Base-by-base conservation (phyloP, 64 coral and sea anemone genomes). In the Pocillopora verrucosa region DNA sequence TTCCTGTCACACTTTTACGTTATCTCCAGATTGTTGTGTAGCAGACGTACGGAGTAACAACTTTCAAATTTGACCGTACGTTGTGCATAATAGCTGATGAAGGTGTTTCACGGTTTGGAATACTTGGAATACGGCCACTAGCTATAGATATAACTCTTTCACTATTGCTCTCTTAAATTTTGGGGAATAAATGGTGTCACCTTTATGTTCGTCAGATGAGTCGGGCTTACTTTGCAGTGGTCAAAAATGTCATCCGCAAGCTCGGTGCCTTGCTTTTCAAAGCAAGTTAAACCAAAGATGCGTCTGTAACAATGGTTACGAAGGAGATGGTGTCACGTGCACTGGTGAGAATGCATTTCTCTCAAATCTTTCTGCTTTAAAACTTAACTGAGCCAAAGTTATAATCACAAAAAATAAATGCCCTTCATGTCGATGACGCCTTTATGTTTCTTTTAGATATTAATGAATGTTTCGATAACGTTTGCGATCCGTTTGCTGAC, bases 291-390 rank as follows among this genome's bases (percentile, higher is more conserved):
- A 76, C 16, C 45, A n/a, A 5, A 79, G 68, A 25, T 92, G 90
- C 34, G 37, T 79, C 51, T 92, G 90, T 45, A 92, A 79, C 62
- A 76, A 65, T 60, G 90, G 90, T 87, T 92, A 79, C 75, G 60
- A 92, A 87, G 90, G 90, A 15, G 75, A 92, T 76, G 90, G 90
- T 12, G 73, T 86, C 73, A 78, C 16, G 73, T 92, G 90, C 64
- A 78, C 60, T 22, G 90, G 90, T 34, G 22, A 90, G 76, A 60
- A 80, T 88, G 30, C 30, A 30, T 30, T 30, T 30, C 30, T 30
- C 30, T 30, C 20, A 61, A 4, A 30, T 51, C 7, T 51, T 3
- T 7, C 1, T 51, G 41, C 41, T 51, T 51, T 51, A 51, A 51
- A 51, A 51, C 41, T 51, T 51, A 51, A 51, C 41, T 51, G 3